Base-by-base conservation (phyloP, 2,113 vertebrate species). In the Helogale parvula region DNA sequence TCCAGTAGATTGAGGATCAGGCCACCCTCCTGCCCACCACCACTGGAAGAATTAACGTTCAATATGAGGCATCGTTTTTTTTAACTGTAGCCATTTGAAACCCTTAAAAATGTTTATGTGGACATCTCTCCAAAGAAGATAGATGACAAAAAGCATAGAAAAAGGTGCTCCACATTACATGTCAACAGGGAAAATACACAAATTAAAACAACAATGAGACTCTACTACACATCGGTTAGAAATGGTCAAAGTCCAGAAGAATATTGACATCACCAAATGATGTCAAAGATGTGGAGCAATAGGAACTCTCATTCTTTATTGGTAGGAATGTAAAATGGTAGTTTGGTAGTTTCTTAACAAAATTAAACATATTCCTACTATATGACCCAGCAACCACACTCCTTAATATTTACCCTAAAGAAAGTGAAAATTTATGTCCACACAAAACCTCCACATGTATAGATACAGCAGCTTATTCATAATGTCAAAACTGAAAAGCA, bases 321-420 rank as follows among this genome's bases (percentile, higher is more conserved):
- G 21, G 29, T 10, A 27, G 23, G 35, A 68, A 68, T 85, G 12
- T 31, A 90, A 57, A 85, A 77, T 9, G 41, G 57, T 57, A 16
- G 60, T 83, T 66, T 8, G 11, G 54, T 82, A n/a, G 57, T 85
- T 95, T 91, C 88, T 69, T 69, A 91, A 77, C 50, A 85, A 69
- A 86, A 95, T 60, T 85, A 95, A 91, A 79, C 1, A 14, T 50
- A 69, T 5, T 14, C 14, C 25, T 79, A 60, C 4, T 13, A 47
- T 69, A 60, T 7, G 14, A 85, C 31, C 50, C 16, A 91, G 71
- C 5, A 85, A 23, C 27, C 63, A 68, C 2, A 16, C 12, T 31
- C 25, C 5, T 35, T 69, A 31, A 14, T 84, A 81, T 71, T 16
- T 81, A 72, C 52, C 50, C 74, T 50, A 88, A 54, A 87, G 6